A percentile compares a stretch with the other conserved stretches of the same genome.
Evolutionary conservation across 2,797 vertebrate species (phyloP).

Genomic region (Mormyrops attenuatus): DNA sequence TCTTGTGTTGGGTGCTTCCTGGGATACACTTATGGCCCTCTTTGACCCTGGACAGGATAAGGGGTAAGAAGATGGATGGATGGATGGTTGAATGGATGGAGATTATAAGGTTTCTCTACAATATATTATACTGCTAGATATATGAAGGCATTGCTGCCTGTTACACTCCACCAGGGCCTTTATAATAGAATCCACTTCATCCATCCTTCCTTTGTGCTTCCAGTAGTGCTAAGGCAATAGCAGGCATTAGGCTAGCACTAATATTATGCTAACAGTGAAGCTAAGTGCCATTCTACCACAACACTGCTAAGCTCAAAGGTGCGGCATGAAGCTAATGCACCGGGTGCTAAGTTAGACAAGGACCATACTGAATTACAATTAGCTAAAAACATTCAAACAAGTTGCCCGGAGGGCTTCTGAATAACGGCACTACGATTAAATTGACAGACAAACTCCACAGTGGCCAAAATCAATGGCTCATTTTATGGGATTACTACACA

Average conservation of each 20-base stretch:
- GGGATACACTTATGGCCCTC: neutral
- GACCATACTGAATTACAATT: neutral
- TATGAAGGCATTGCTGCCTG: neutral
- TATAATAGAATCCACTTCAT: neutral
- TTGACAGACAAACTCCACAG: neutral
- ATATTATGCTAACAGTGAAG: neutral
- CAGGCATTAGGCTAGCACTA: neutral
- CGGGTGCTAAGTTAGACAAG: neutral
- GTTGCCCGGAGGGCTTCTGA: neutral
- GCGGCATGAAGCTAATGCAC: neutral
- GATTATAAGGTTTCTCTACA: neutral
- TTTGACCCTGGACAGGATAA: neutral
- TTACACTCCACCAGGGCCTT: neutral
- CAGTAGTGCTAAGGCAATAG: neutral
- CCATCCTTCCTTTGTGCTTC: neutral
- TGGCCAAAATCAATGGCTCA: slow-evolving; percentile 1
- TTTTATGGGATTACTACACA: slow-evolving; percentile 5
- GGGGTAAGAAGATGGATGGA: neutral
- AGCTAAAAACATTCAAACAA: neutral
- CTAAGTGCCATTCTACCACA: neutral
- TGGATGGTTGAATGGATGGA: neutral
- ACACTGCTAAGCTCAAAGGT: neutral
- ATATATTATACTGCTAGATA: neutral
- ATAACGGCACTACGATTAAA: neutral
- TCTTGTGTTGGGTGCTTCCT: neutral